Evolutionary conservation across 2,797 vertebrate species (phyloP).

Genomic region (Crotalus adamanteus): DNA sequence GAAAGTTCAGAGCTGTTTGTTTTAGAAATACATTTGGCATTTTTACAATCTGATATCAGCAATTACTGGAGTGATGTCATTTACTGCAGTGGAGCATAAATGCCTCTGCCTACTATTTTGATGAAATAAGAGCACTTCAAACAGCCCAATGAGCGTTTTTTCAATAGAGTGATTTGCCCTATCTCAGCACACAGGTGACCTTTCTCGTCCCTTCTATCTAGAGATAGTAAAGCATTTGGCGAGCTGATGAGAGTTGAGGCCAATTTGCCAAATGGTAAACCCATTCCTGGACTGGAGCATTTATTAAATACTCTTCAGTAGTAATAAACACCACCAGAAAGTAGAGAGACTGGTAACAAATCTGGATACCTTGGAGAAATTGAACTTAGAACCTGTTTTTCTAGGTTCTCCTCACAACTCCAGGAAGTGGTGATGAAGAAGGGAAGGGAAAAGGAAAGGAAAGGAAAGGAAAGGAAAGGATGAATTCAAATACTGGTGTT

Average conservation of each 20-base stretch:
- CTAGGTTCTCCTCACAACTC: neutral
- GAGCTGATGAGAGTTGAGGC: neutral
- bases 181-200: neutral
- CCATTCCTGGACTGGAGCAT: neutral
- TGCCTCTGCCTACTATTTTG: neutral
- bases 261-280: neutral
- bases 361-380: neutral
- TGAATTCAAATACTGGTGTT: neutral
- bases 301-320: neutral
- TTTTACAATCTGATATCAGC: conserved; percentile 4
- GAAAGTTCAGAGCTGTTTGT: conserved; percentile 20
- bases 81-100: neutral
- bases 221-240: neutral
- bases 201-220: neutral
- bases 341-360: neutral
- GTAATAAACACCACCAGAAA: neutral
- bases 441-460: no score
- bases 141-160: neutral
- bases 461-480: no score
- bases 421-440: neutral
- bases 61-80: neutral
- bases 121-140: neutral
- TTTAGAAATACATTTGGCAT: neutral
- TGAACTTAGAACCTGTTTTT: neutral
- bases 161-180: neutral